These are phyloP conservation scores for Eurytoma adleriae DNA, from an alignment of 2,888 invertebrate species.

Conservation along the genomic window DNA sequence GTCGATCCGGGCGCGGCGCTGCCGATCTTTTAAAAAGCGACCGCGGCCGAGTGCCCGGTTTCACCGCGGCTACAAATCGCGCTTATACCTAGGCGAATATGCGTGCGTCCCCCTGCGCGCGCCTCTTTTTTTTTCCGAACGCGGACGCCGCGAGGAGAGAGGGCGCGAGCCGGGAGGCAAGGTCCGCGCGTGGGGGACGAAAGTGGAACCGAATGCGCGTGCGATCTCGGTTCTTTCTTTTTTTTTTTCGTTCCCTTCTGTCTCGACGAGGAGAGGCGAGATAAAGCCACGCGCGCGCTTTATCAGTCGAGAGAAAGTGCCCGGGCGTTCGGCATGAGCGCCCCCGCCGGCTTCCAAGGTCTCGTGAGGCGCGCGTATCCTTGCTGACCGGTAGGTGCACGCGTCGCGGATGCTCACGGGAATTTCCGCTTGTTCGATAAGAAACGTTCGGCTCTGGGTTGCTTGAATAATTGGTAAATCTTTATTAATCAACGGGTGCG, in stretches of 20 bases:
- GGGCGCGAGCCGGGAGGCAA: slow-evolving; percentile 34
- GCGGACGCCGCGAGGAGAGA: slow-evolving; percentile 24
- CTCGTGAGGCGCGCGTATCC: slow-evolving; percentile 28
- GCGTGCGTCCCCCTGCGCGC: neutral
- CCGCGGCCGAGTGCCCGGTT: no score
- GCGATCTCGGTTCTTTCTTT: no score
- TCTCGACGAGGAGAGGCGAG: neutral
- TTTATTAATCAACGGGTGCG: no score
- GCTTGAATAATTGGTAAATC: neutral
- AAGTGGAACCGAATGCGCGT: slow-evolving; percentile 57
- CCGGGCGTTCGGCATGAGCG: slow-evolving; percentile 27
- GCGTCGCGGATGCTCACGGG: neutral
- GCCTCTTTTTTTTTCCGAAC: neutral
- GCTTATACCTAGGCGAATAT: no score
- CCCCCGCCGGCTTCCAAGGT: slow-evolving; percentile 27
- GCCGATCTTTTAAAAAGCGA: no score
- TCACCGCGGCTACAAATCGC: no score
- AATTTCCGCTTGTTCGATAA: neutral
- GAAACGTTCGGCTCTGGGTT: neutral
- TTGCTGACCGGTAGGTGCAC: slow-evolving; percentile 40
- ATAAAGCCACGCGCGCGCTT: slow-evolving; percentile 15
- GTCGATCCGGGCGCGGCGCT: no score
- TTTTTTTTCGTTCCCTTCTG: no score
- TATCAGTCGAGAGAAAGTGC: slow-evolving; percentile 51
- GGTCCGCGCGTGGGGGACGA: slow-evolving; percentile 54